phyloP scores from a whole-genome alignment of 2,888 invertebrate genomes.

The Iphiclides podalirius region DNA sequence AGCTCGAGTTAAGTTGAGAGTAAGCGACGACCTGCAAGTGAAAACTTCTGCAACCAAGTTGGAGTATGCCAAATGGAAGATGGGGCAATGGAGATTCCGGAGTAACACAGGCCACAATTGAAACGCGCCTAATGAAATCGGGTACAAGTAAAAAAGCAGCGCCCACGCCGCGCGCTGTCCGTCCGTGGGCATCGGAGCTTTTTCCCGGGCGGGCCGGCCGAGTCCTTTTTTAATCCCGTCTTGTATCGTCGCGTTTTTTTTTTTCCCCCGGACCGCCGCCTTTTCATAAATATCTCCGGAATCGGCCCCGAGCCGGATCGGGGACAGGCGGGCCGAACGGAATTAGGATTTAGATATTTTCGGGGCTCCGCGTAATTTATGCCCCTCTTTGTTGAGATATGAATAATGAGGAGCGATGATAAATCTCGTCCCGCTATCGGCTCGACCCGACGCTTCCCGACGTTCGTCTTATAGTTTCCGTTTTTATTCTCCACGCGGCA shows the following conservation, averaged over 20 bases:
- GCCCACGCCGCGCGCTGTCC: slow-evolving; percentile 59
- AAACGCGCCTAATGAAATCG: slow-evolving; percentile 76
- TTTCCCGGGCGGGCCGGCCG: slow-evolving; percentile 62
- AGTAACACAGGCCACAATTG: slow-evolving; percentile 76
- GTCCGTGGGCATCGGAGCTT: slow-evolving; percentile 77
- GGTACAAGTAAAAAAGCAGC: slow-evolving; percentile 54
- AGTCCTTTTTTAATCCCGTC: slow-evolving; percentile 73
- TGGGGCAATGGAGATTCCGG: no score
- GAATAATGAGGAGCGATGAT: slow-evolving; percentile 69
- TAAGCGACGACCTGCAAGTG: no score
- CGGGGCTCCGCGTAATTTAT: slow-evolving; percentile 71
- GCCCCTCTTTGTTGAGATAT: slow-evolving; percentile 74
- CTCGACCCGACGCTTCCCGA: no score
- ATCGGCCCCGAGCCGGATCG: slow-evolving; percentile 74
- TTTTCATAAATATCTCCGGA: slow-evolving; percentile 79
- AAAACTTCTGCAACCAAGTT: no score
- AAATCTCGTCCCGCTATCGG: slow-evolving; percentile 51
- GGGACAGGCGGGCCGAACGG: slow-evolving; percentile 73
- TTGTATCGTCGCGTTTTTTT: slow-evolving; percentile 43
- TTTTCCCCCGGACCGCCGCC: slow-evolving; percentile 60
- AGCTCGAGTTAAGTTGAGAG: no score
- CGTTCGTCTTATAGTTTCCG: slow-evolving; percentile 48
- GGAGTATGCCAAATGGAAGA: no score
- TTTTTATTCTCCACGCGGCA: slow-evolving; percentile 31
- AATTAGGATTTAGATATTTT: slow-evolving; percentile 78